Percentiles rank a stretch among this genome's conserved stretches.
These are phyloP conservation scores for Porphyrio hochstetteri DNA, from an alignment of 2,113 vertebrate genomes.

Conservation along the genomic window DNA sequence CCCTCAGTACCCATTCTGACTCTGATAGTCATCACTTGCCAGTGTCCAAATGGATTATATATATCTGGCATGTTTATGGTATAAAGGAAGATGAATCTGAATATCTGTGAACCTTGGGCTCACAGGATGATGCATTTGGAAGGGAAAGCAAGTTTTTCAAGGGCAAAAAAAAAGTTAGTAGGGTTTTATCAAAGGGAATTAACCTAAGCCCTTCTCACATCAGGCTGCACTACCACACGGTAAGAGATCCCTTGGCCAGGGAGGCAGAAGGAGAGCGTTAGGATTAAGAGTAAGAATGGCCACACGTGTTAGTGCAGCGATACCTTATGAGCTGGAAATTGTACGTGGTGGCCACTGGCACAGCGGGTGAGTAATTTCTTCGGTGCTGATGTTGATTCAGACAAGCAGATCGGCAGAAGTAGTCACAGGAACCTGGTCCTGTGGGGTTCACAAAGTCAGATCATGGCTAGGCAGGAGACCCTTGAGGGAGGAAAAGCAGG, in stretches of 20 bases:
- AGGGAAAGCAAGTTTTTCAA: conserved; percentile 48
- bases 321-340: not conserved
- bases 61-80: conserved; percentile 62
- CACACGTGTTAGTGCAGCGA: not conserved
- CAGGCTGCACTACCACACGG: not conserved
- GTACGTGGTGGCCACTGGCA: not conserved
- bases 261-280: not conserved
- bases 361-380: not conserved
- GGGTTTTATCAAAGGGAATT: conserved; percentile 41
- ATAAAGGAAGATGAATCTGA: conserved; percentile 63
- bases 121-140: conserved; percentile 39
- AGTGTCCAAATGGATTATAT: conserved; percentile 61
- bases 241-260: not conserved
- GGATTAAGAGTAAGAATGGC: not conserved
- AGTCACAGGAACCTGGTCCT: not conserved
- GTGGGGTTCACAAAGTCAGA: not conserved
- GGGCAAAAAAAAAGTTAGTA: conserved; percentile 33
- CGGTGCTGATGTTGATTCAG: not conserved
- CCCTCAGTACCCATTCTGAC: conserved; percentile 61
- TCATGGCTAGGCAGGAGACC: not conserved
- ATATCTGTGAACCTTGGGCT: conserved; percentile 54
- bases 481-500: not conserved
- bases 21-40: conserved; percentile 65
- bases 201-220: not conserved
- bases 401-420: not conserved